Base-by-base conservation (phyloP, 2,113 vertebrate species). In the Pavo muticus region DNA sequence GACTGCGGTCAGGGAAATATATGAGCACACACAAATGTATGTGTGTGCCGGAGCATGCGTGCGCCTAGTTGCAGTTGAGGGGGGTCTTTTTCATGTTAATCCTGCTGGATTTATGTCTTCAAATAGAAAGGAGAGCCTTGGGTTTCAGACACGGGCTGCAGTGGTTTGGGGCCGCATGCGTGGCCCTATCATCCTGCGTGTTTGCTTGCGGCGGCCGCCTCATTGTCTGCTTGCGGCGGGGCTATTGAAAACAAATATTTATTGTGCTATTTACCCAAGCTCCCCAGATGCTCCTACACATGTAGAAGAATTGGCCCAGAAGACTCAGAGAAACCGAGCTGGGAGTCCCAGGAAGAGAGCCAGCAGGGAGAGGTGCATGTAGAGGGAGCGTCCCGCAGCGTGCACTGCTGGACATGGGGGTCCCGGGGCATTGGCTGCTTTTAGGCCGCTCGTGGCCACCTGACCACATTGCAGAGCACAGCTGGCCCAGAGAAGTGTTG, bases 231-330 rank as follows among this genome's bases (percentile, higher is more conserved):
- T 74, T 72, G 54, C 65, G 83, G 93, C 45, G 45, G 80, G 80
- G 83, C 84, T 93, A 63, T 30, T 25, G 61, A 84, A 95, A 94
- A 7, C 93, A 95, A 96, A 95, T 96, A 95, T 95, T 95, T 95
- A 88, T 87, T 27, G 21, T 45, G 68, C 81, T 95, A 56, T 94
- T 96, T 95, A 93, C 94, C 86, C 82, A 84, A 87, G 73, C 94
- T 90, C 73, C 94, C 76, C 88, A 83, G 88, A 88, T 93, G 95
- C 94, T 90, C 84, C 79, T 93, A 84, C 80, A 79, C 61, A 91
- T 90, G 95, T 94, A 90, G 94, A 95, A 91, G 71, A 93, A 68
- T 9, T 92, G 93, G 86, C 93, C 73, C 70, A 73, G 80, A 91
- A 94, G 94, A 87, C 57, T 64, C 76, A 42, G 75, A 61, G 10